Base-by-base conservation (phyloP, 37 sponge, comb jelly and placozoan genomes). In the Dysidea cf. avara region DNA sequence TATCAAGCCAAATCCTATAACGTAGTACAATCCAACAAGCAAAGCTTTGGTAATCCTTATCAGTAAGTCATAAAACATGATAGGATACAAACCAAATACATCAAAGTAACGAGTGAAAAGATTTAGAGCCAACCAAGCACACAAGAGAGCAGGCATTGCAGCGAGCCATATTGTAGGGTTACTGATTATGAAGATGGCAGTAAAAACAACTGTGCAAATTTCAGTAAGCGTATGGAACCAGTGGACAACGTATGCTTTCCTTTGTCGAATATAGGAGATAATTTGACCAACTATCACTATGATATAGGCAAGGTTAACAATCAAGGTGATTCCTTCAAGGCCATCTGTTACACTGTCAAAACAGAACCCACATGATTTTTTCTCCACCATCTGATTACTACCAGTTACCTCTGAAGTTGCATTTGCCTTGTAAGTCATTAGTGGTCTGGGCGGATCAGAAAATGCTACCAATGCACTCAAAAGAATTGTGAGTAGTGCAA, bases 1-100 rank as follows among this genome's bases (percentile, higher is more conserved):
- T 36, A 81, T 62, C 31, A 86, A 40, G 29, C 82, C 82, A 71
- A 92, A 96, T 38, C 94, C 90, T 48, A 82, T 31, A 18, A 92
- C 48, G 64, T 87, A 78, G 0, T 60, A 56, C 11, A 89, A 59
- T 29, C 70, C 69, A 38, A 92, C 56, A 9, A 80, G 67, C 43
- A 72, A 64, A 37, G 87, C 92, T 22, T 72, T 63, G 36, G 90
- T 36, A 2, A 84, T 70, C 6, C 85, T 83, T 6, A 75, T 64
- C 7, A 90, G 77, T 28, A 96, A 81, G 18, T 81, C 72, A 18
- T 89, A 31, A 37, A 96, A 80, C 96, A 96, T 96, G 32, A 85
- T 78, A 29, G 88, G 71, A 66, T 96, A 96, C 37, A 88, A 69
- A 14, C 94, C 96, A 75, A 94, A 84, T 2, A 83, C 17, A 34